Conservation (phyloP, 2,797 vertebrate genomes). For the Hoplostethus atlanticus region DNA sequence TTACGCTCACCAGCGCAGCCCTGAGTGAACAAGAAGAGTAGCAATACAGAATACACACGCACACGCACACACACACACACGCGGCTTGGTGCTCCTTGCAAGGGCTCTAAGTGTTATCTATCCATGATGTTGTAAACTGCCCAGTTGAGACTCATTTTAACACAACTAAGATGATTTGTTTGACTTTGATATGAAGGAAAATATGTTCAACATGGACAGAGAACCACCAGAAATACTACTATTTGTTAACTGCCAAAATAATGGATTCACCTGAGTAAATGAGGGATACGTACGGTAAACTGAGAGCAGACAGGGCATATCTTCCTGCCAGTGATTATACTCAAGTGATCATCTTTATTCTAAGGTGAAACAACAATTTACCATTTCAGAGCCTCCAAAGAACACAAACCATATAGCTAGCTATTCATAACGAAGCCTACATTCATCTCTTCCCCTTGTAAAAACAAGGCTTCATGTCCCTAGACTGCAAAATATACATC, state of each 20-base stretch:
- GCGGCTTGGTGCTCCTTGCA: constrained; percentile 40
- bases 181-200: constrained; percentile 7
- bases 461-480: constrained; percentile 27
- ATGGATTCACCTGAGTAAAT: constrained; percentile 60
- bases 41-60: constrained; percentile 6
- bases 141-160: constrained; percentile 3
- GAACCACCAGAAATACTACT: constrained; percentile 18
- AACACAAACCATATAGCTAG: constrained; percentile 5
- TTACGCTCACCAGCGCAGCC: constrained; percentile 49
- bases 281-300: constrained; percentile 3
- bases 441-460: constrained; percentile 27
- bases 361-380: constrained; percentile 1
- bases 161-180: constrained; percentile 1
- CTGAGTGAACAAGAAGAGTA: constrained; percentile 65
- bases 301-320: background rate
- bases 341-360: background rate
- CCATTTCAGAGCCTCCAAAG: background rate
- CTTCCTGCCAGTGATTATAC: constrained; percentile 5
- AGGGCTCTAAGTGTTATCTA: constrained; percentile 42
- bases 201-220: constrained; percentile 38
- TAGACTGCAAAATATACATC: constrained; percentile 21
- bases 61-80: too few relatives aligned
- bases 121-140: constrained; percentile 27
- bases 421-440: constrained; percentile 22
- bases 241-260: constrained; percentile 18